Base-by-base conservation (phyloP, 2,888 invertebrate genomes). In the Pollenia angustigena region DNA sequence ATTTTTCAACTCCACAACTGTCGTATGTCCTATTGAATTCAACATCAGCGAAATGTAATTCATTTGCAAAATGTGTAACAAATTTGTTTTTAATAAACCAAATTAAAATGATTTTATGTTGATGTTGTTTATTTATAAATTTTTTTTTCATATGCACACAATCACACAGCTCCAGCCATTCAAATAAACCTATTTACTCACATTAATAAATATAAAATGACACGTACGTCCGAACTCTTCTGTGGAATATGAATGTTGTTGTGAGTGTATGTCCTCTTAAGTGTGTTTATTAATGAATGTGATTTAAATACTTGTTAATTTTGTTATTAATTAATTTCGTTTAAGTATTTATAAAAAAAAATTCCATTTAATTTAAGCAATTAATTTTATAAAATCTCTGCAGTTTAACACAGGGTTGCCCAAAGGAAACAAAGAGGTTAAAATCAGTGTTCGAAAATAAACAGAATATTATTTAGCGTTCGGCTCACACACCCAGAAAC, bases 271-370 rank as follows among this genome's bases (percentile, higher is more conserved):
- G 10, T 46, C 50, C 52, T n/a, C 14, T 54, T 14, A 46, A n/a
- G 23, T 52, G 23, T 72, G 23, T 54, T 42, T n/a, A 11, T 69
- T 7, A 42, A 58, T 62, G 40, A 48, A 75, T 50, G 32, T 32
- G 32, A 14, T 62, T 50, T 50, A 62, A 75, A 60, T 62, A 78
- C 42, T 52, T 83, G 23, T 82, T 75, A 69, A 64, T n/a, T 54
- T 16, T 12, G 16, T 69, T 78, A 71, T 74, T 71, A 81, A 75
- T 80, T 85, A 48, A 80, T 75, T 69, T 75, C 10, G 75, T 56
- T 60, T 60, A 58, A 42, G n/a, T 54, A 40, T 46, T 40, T 56
- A 54, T 23, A 54, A 23, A 48, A 72, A 72, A 40, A 23, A 72
- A 52, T 44, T 11, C 12, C 12, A 69, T 42, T 78, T 50, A 52